A percentile compares a stretch with the other conserved stretches of the same genome.
Evolutionary conservation across 2,113 vertebrate genomes (phyloP).

Genomic region (Rutilus rutilus): DNA sequence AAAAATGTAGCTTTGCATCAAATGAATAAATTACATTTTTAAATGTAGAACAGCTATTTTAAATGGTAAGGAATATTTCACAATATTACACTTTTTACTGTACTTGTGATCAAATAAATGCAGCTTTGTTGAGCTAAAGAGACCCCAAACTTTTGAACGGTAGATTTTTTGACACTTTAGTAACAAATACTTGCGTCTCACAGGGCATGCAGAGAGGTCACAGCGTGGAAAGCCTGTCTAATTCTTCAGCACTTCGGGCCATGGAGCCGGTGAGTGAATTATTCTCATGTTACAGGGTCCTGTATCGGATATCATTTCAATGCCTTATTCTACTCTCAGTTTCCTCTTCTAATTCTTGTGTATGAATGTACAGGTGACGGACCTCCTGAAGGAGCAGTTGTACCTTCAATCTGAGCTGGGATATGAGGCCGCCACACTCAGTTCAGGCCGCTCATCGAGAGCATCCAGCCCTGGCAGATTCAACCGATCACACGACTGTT

Average conservation of each 20-base stretch:
- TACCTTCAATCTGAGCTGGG: slow-evolving; percentile 88
- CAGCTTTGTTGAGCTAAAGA: not conserved
- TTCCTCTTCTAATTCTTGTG: not conserved
- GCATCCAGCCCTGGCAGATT: slow-evolving; percentile 78
- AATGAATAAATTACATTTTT: not conserved
- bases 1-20: not conserved
- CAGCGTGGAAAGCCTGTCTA: slow-evolving; percentile 84
- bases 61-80: not conserved
- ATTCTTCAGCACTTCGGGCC: slow-evolving; percentile 84
- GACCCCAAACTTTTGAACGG: not conserved
- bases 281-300: not conserved
- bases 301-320: not conserved
- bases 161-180: not conserved
- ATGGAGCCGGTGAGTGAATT: slow-evolving; percentile 87
- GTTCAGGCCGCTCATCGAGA: slow-evolving; percentile 80
- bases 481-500: slow-evolving; percentile 64
- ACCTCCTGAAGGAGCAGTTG: slow-evolving; percentile 90
- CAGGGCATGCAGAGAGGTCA: slow-evolving; percentile 83
- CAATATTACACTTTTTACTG: not conserved
- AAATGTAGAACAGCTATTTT: not conserved
- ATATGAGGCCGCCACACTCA: slow-evolving; percentile 66
- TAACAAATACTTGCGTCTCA: slow-evolving; percentile 50
- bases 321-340: not conserved
- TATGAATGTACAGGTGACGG: slow-evolving; percentile 79
- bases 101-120: not conserved